Conservation (phyloP, 2,888 invertebrate species). For the Drosophila niveifrons region DNA sequence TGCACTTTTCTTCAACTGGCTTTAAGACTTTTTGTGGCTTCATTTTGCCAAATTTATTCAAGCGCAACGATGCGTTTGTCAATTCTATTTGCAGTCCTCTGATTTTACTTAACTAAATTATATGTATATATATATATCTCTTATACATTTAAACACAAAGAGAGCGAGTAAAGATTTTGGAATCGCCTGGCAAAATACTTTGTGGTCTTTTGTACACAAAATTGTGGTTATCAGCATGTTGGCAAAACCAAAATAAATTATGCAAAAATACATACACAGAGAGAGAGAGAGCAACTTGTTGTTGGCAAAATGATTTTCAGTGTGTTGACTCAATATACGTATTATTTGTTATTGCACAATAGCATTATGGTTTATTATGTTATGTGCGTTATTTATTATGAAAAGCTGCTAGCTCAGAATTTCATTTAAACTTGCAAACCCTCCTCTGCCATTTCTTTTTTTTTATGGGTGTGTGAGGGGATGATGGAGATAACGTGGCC, state of each 20-base stretch:
- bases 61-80: constrained; percentile 37
- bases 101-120: constrained; percentile 69
- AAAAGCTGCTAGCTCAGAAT: constrained; percentile 73
- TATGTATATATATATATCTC: neutral
- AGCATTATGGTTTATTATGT: constrained; percentile 70
- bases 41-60: constrained; percentile 42
- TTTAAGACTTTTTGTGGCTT: constrained; percentile 3
- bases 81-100: constrained; percentile 44
- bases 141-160: constrained; percentile 8
- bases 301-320: constrained; percentile 28
- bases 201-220: constrained; percentile 55
- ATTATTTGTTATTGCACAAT: constrained; percentile 60
- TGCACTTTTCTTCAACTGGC: constrained; percentile 2
- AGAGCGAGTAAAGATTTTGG: neutral
- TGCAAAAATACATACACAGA: constrained; percentile 57
- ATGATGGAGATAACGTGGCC: constrained; percentile 21
- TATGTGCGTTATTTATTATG: constrained; percentile 74
- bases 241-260: constrained; percentile 69
- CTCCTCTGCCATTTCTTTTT: neutral
- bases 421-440: constrained; percentile 65
- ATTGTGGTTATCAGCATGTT: constrained; percentile 62
- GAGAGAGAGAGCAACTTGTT: constrained; percentile 58
- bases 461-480: neutral
- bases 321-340: constrained; percentile 42
- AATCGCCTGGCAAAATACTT: constrained; percentile 51